Evolutionary conservation across 1,140 invertebrate species (phyloP).

Genomic region (Drosophila novamexicana): DNA sequence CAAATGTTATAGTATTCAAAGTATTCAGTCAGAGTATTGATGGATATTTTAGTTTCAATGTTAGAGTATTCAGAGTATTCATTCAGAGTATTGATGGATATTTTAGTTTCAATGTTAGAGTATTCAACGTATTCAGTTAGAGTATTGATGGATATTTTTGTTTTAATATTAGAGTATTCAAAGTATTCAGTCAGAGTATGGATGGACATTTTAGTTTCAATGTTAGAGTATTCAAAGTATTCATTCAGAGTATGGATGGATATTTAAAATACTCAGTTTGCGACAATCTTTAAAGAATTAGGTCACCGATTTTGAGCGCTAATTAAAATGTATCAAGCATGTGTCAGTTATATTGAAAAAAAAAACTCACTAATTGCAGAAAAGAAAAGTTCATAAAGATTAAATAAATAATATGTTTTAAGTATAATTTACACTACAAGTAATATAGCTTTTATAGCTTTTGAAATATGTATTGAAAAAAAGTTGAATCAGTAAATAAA

Average conservation of each 20-base stretch:
- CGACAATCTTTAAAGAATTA: not conserved
- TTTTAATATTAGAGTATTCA: not conserved
- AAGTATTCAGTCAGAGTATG: too few relatives aligned
- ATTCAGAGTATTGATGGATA: too few relatives aligned
- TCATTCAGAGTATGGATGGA: not conserved
- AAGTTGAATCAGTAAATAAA: too few relatives aligned
- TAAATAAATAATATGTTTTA: not conserved
- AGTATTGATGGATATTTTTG: not conserved
- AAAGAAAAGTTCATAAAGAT: too few relatives aligned
- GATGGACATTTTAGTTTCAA: too few relatives aligned
- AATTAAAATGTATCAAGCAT: not conserved
- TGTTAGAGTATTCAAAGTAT: too few relatives aligned
- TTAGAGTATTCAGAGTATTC: too few relatives aligned
- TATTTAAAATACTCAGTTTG: not conserved
- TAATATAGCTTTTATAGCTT: not conserved
- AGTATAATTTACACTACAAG: not conserved
- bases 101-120: too few relatives aligned
- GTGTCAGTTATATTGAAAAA: not conserved
- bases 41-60: too few relatives aligned
- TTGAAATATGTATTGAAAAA: too few relatives aligned
- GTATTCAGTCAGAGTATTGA: too few relatives aligned
- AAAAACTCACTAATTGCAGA: not conserved
- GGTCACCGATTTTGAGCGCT: not conserved
- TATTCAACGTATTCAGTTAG: too few relatives aligned
- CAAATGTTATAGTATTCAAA: not conserved